Evolutionary conservation across 2,888 invertebrate genomes (phyloP).

Genomic region (Rhorus exstirpatorius): DNA sequence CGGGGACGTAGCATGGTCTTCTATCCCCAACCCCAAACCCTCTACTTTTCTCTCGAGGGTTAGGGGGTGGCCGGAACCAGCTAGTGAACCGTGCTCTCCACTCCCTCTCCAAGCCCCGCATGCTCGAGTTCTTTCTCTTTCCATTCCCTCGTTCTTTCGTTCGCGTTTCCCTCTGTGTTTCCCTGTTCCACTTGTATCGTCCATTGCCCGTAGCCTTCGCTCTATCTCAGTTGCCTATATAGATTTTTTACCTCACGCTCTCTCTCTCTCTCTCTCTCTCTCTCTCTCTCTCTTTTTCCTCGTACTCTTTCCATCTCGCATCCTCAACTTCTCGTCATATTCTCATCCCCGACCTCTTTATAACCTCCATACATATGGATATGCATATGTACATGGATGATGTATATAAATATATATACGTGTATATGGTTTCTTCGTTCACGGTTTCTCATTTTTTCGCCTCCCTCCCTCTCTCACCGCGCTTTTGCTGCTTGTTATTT

Average conservation of each 20-base stretch:
- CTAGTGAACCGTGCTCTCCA: conserved; percentile 75
- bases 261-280: conserved; percentile 23
- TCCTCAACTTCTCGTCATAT: conserved; percentile 55
- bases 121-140: conserved; percentile 26
- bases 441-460: conserved; percentile 53
- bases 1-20: conserved; percentile 54
- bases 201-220: conserved; percentile 10
- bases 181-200: conserved; percentile 18
- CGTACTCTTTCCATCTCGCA: conserved; percentile 43
- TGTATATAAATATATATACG: no score
- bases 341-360: conserved; percentile 50
- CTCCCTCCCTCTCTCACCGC: conserved; percentile 15
- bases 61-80: conserved; percentile 69
- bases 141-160: conserved; percentile 14
- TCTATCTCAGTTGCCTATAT: not conserved
- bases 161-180: not conserved
- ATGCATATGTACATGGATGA: not conserved
- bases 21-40: conserved; percentile 31
- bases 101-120: not conserved
- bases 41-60: conserved; percentile 46
- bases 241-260: not conserved
- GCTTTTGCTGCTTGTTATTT: conserved; percentile 46
- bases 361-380: conserved; percentile 30
- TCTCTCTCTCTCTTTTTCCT: conserved; percentile 33
- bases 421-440: conserved; percentile 37